These are phyloP conservation scores for Sebastes hubbsi DNA, from an alignment of 2,797 vertebrate species.

Conservation along the genomic window DNA sequence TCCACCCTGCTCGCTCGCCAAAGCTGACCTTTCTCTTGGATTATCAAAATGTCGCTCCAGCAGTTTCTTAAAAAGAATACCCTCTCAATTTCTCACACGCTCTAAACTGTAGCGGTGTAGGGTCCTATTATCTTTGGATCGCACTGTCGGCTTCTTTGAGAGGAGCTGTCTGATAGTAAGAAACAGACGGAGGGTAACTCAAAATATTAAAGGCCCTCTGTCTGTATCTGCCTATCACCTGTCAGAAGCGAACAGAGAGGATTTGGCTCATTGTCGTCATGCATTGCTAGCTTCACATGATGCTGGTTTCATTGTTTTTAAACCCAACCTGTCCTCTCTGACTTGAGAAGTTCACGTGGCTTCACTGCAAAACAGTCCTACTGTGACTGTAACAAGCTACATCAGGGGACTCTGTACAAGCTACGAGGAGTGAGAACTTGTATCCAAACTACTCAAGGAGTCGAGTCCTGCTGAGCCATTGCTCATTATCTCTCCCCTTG, in stretches of 20 bases:
- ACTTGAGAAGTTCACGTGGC: neutral
- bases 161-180: slow-evolving; percentile 27
- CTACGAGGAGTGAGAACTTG: slow-evolving; percentile 11
- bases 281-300: neutral
- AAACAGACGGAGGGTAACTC: slow-evolving; percentile 13
- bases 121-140: slow-evolving; percentile 42
- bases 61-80: slow-evolving; percentile 34
- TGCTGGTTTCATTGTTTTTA: neutral
- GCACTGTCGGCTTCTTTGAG: slow-evolving; percentile 13
- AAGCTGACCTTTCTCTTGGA: slow-evolving; percentile 56
- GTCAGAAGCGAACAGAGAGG: neutral
- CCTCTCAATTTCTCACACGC: slow-evolving; percentile 35
- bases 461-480: slow-evolving; percentile 41
- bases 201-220: slow-evolving; percentile 37
- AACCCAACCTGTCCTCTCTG: neutral
- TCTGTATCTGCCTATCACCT: slow-evolving; percentile 14
- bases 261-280: slow-evolving; percentile 22
- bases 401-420: neutral
- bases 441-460: slow-evolving; percentile 32
- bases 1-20: slow-evolving; percentile 3
- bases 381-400: slow-evolving; percentile 12
- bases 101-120: slow-evolving; percentile 9
- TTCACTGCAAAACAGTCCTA: neutral
- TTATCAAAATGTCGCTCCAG: slow-evolving; percentile 60
- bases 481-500: slow-evolving; percentile 56